Base-by-base conservation (phyloP, 2,888 invertebrate genomes). In the Drosophila parthenogenetica region DNA sequence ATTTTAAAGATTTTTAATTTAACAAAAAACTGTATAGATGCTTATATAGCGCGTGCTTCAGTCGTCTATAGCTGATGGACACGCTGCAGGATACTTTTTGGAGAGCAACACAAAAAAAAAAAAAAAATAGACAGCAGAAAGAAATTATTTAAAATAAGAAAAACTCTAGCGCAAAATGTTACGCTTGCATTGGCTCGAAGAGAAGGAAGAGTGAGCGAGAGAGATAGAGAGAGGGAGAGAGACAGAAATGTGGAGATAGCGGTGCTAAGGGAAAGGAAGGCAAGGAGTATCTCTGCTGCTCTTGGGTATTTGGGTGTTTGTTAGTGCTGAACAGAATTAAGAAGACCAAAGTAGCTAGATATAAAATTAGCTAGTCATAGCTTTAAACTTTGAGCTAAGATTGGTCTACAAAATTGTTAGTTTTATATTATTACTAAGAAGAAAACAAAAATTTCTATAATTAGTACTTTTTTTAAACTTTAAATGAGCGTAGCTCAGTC, bases 131-230 rank as follows among this genome's bases (percentile, higher is more conserved):
- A 70, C 62, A 45, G 35, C 60, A 58, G 40, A 70, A 69, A 68
- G 57, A 42, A 42, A 46, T 45, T 49, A 45, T 22, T 46, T 60
- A 39, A 42, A 64, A 35, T 57, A 62, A 65, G 68, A 57, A 77
- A 73, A 84, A 89, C 68, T 71, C 55, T 81, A 73, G 85, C 86
- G 82, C 85, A 83, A 83, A 83, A 83, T 89, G 90, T 89, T 86
- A 73, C 90, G 89, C 87, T 89, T 82, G 89, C 89, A 85, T 57
- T 73, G 49, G 49, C 67, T 48, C 61, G 39, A 42, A 51, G 43
- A n/a, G n/a, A 8, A 16, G 13, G 29, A 19, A 43, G 22, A 10
- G 48, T 3, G 42, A 16, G 13, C n/a, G 19, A 10, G 8, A 14
- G 22, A 8, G 8, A 29, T 5, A 7, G 13, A 19, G 22, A 14